Evolutionary conservation across 2,113 vertebrate species (phyloP).

Genomic region (Heliornis fulica): DNA sequence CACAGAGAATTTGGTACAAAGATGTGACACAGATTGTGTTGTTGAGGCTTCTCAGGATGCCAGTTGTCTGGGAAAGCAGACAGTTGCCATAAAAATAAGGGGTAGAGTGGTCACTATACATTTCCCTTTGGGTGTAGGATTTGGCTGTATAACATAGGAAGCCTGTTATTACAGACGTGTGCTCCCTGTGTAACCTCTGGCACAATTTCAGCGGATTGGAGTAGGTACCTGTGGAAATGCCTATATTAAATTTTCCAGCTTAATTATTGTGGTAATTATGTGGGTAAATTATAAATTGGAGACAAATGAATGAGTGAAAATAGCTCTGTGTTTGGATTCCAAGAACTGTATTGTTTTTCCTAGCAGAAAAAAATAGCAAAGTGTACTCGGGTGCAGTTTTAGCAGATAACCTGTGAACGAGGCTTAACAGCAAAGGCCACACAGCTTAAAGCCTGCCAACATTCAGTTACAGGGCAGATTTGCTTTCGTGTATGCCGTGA

Average conservation of each 20-base stretch:
- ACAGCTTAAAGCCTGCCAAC: not conserved
- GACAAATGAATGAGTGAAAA: not conserved
- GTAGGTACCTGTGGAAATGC: not conserved
- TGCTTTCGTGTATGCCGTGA: not conserved
- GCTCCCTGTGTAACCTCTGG: not conserved
- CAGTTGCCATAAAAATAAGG: not conserved
- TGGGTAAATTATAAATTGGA: not conserved
- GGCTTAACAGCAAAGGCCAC: not conserved
- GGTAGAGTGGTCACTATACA: not conserved
- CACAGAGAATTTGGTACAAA: not conserved
- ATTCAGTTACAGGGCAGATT: not conserved
- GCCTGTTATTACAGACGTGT: not conserved
- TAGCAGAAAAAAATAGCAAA: not conserved
- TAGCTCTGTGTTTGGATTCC: not conserved
- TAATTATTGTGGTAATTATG: not conserved
- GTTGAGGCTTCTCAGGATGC: not conserved
- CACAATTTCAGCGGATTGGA: not conserved
- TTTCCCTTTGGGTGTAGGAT: not conserved
- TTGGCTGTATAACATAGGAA: not conserved
- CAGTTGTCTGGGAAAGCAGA: not conserved
- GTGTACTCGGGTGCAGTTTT: not conserved
- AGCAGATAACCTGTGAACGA: not conserved
- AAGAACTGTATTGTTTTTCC: not conserved
- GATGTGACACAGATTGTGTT: not conserved
- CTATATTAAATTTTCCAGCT: not conserved